Base-by-base conservation (phyloP, 2,113 vertebrate species). In the Dendrocopos noguchii region DNA sequence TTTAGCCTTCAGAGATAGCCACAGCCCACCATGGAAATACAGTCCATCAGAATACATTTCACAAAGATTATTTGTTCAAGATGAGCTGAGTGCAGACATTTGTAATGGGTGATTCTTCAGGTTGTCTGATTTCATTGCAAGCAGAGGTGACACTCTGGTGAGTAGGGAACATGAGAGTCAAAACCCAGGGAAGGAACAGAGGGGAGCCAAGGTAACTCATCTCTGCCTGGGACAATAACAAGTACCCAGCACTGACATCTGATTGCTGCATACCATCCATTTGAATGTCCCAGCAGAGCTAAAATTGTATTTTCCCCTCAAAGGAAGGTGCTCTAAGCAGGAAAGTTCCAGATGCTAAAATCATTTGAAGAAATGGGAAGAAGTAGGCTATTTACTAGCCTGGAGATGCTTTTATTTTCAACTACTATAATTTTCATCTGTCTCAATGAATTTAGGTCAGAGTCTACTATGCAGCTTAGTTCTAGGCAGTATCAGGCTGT, bases 371-470 rank as follows among this genome's bases (percentile, higher is more conserved):
- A 95, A 87, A 67, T 66, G 20, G 79, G 47, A 91, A 90, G 60
- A 88, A 88, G 5, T 4, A 17, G 33, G 52, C 11, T 93, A 60
- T 95, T 90, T 93, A 83, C 65, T 85, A 44, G 10, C 18, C 68
- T 78, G 25, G 73, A 86, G 47, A 87, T 63, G 39, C 34, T 86
- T 95, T 96, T 91, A 71, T 60, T 94, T 94, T 94, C 71, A 90
- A 80, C 64, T 87, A 52, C 53, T 87, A 25, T 90, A 83, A 80
- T 89, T 93, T 95, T 71, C 72, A 85, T 29, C 73, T 94, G 70
- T 90, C 90, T 88, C 73, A 33, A 56, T 78, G 31, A 88, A 90
- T 84, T 91, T 78, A 78, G 47, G 53, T 88, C 80, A 72, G 34
- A 70, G 4, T 15, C 46, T 67, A 27, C 75, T 84, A 21, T 47